phyloP scores from a whole-genome alignment of 2,888 invertebrate species.

The Pachliopta kotzebuea region DNA sequence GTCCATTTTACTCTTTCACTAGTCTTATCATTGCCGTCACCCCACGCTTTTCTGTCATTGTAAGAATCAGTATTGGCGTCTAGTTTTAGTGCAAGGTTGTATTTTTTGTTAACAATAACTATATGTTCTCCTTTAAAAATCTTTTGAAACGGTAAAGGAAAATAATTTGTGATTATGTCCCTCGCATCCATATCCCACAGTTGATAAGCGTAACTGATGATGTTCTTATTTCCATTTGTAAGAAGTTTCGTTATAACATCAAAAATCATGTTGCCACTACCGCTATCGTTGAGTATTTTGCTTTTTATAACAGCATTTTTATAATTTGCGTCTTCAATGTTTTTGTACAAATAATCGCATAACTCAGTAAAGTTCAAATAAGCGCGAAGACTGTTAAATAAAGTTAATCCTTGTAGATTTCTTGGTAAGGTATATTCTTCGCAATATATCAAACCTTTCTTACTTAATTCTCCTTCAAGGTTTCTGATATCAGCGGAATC shows the following conservation, averaged over 20 bases:
- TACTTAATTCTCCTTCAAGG: constrained; percentile 37
- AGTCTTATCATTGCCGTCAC: constrained; percentile 37
- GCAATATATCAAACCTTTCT: constrained; percentile 37
- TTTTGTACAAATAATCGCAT: constrained; percentile 35
- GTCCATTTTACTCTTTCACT: constrained; percentile 41
- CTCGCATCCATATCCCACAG: constrained; percentile 38
- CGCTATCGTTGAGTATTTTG: constrained; percentile 33
- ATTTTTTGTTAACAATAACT: constrained; percentile 38
- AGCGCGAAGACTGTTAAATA: constrained; percentile 39
- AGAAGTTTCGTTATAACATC: constrained; percentile 38
- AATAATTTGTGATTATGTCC: constrained; percentile 36
- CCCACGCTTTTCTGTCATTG: constrained; percentile 38
- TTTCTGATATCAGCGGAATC: constrained; percentile 38
- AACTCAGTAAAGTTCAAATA: constrained; percentile 39
- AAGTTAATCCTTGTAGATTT: constrained; percentile 36
- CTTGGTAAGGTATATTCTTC: constrained; percentile 36
- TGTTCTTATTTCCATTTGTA: constrained; percentile 30
- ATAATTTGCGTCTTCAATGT: constrained; percentile 34
- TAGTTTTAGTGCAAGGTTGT: constrained; percentile 39
- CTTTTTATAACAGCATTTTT: constrained; percentile 39
- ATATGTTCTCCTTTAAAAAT: constrained; percentile 38
- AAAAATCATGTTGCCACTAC: constrained; percentile 31
- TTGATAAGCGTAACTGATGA: constrained; percentile 40
- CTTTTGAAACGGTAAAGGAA: constrained; percentile 38
- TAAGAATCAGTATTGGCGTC: constrained; percentile 31